Evolutionary conservation across 2,888 invertebrate species (phyloP).

Genomic region (Cryptocephalus primarius): DNA sequence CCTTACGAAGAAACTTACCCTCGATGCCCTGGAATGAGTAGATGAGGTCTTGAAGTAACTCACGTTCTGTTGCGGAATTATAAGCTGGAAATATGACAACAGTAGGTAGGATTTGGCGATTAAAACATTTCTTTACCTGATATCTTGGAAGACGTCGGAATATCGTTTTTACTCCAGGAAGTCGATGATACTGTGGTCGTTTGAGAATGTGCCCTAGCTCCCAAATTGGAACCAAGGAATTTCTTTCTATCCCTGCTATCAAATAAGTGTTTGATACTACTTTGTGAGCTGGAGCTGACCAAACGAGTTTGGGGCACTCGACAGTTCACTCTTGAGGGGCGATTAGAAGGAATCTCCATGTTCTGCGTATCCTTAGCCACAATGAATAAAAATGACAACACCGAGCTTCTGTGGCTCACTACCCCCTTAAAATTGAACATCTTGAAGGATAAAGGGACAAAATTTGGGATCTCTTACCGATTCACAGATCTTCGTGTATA

Average conservation of each 20-base stretch:
- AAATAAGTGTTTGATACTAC: conserved; percentile 23
- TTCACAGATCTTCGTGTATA: conserved; percentile 29
- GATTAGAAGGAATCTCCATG: not conserved
- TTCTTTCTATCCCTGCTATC: conserved; percentile 16
- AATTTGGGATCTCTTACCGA: conserved; percentile 19
- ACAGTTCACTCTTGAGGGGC: not conserved
- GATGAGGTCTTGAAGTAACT: conserved; percentile 38
- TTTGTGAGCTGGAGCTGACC: conserved; percentile 21
- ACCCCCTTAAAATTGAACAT: not conserved
- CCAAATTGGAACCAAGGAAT: conserved; percentile 9
- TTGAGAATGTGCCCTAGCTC: conserved; percentile 13
- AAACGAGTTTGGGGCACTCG: conserved; percentile 13
- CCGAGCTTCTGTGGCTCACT: conserved; percentile 25
- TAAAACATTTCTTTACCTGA: conserved; percentile 11
- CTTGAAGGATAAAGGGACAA: not conserved
- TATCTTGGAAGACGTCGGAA: conserved; percentile 20
- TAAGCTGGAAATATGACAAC: conserved; percentile 6
- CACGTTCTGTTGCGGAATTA: conserved; percentile 18
- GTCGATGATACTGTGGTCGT: conserved; percentile 23
- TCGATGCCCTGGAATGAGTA: conserved; percentile 80
- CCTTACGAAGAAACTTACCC: conserved; percentile 59
- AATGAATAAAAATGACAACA: conserved; percentile 24
- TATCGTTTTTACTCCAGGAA: conserved; percentile 25
- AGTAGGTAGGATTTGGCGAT: not conserved
- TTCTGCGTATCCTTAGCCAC: not conserved